These are phyloP conservation scores for Zoanthus sociatus DNA, from an alignment of 92 coral and sea anemone genomes.

Conservation along the genomic window DNA sequence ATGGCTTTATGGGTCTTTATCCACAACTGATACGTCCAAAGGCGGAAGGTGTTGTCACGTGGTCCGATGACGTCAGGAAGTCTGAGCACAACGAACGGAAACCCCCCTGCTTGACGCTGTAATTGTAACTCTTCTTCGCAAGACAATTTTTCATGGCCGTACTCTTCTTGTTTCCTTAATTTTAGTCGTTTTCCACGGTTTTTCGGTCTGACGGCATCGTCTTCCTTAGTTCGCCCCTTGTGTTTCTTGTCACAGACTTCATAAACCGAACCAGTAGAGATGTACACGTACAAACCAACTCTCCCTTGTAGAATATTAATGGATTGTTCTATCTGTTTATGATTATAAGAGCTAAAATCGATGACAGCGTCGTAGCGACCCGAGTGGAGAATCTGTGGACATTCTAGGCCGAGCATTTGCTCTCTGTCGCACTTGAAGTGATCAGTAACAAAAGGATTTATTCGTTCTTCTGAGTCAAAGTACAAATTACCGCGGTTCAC, in stretches of 20 bases:
- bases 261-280: slow-evolving; percentile 92
- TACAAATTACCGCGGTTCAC: slow-evolving; percentile 96
- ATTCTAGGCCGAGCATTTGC: slow-evolving; percentile 78
- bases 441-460: slow-evolving; percentile 73
- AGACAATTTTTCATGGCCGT: slow-evolving; percentile 93
- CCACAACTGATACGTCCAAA: slow-evolving; percentile 99
- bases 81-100: slow-evolving; percentile 85
- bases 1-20: slow-evolving; percentile 80
- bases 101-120: slow-evolving; percentile 87
- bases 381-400: slow-evolving; percentile 77
- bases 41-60: slow-evolving; percentile 93
- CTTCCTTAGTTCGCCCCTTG: slow-evolving; percentile 75
- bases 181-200: slow-evolving; percentile 74
- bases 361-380: slow-evolving; percentile 90
- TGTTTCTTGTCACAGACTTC: slow-evolving; percentile 93
- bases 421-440: slow-evolving; percentile 92
- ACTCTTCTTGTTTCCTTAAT: slow-evolving; percentile 78
- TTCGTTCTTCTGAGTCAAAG: slow-evolving; percentile 88
- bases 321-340: slow-evolving; percentile 82
- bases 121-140: slow-evolving; percentile 86
- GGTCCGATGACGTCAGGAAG: slow-evolving; percentile 98
- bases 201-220: slow-evolving; percentile 89
- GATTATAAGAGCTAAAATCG: slow-evolving; percentile 90
- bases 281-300: slow-evolving; percentile 88
- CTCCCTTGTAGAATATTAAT: slow-evolving; percentile 73